A percentile compares a stretch with the other conserved stretches of the same genome.
Evolutionary conservation across 2,113 vertebrate genomes (phyloP).

Genomic region (Lates calcarifer): DNA sequence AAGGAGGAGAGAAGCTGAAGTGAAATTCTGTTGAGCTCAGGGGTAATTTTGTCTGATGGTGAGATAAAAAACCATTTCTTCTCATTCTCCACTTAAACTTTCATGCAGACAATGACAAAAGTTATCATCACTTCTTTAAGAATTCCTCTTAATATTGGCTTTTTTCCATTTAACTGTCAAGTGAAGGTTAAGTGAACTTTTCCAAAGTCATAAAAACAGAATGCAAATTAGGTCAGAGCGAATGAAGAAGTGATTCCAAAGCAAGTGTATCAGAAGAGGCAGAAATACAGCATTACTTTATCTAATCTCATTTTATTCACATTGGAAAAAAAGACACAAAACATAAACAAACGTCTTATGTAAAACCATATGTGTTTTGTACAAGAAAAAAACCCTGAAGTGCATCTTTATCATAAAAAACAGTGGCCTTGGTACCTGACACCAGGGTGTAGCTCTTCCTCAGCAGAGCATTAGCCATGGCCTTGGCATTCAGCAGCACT

Average conservation of each 20-base stretch:
- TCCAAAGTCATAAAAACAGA: slow-evolving; percentile 33
- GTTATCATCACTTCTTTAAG: neutral
- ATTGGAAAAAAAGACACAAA: neutral
- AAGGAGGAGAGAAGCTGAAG: neutral
- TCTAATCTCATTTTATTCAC: slow-evolving; percentile 3
- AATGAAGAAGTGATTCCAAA: slow-evolving; percentile 24
- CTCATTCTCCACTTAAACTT: slow-evolving; percentile 6
- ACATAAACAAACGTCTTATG: neutral
- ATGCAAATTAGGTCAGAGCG: slow-evolving; percentile 27
- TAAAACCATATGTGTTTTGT: neutral
- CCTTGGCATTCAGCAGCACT: slow-evolving; percentile 89
- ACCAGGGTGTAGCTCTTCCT: slow-evolving; percentile 90
- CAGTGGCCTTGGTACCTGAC: slow-evolving; percentile 84
- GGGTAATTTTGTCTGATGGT: neutral
- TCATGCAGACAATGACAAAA: slow-evolving; percentile 2
- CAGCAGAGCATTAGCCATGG: slow-evolving; percentile 90
- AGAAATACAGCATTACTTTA: neutral
- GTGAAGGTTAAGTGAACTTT: slow-evolving; percentile 30
- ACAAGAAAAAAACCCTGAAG: neutral
- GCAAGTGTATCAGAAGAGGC: slow-evolving; percentile 22
- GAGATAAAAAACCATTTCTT: neutral
- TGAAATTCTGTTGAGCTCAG: neutral
- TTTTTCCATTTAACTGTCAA: slow-evolving; percentile 25
- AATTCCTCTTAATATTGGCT: neutral
- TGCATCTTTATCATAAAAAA: neutral